Conservation (phyloP, 2,888 invertebrate species). For the Melinopterus prodromus region DNA sequence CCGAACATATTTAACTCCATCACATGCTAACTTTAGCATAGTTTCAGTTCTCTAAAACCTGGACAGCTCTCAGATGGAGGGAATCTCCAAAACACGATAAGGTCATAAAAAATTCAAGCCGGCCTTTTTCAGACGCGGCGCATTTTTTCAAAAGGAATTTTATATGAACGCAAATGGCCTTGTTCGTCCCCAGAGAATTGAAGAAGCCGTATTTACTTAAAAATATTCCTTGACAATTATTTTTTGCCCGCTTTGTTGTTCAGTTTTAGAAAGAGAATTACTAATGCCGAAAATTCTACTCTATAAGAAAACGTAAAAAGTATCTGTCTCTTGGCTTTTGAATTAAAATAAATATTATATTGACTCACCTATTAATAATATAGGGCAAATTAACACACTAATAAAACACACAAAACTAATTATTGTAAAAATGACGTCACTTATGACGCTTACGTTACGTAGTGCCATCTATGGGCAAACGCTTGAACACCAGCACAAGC, state of each 20-base stretch:
- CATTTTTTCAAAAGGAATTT: constrained; percentile 38
- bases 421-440: too few species aligned
- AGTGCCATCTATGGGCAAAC: too few species aligned
- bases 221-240: constrained; percentile 36
- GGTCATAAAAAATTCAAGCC: constrained; percentile 36
- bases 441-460: too few species aligned
- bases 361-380: too few species aligned
- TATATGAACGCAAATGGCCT: constrained; percentile 40
- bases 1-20: background rate
- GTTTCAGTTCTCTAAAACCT: background rate
- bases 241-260: constrained; percentile 30
- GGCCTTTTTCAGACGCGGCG: constrained; percentile 27
- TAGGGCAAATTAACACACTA: too few species aligned
- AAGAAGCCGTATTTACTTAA: constrained; percentile 29
- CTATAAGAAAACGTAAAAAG: too few species aligned
- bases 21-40: background rate
- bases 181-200: constrained; percentile 32
- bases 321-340: too few species aligned
- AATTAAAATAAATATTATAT: too few species aligned
- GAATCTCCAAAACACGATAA: background rate
- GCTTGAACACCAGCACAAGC: too few species aligned
- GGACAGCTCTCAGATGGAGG: background rate
- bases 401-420: too few species aligned
- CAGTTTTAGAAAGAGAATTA: background rate
- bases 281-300: background rate